Evolutionary conservation across 2,113 vertebrate species (phyloP), one percentile per base, ranked within the genome.

Genomic region (Puntigrus tetrazona): DNA sequence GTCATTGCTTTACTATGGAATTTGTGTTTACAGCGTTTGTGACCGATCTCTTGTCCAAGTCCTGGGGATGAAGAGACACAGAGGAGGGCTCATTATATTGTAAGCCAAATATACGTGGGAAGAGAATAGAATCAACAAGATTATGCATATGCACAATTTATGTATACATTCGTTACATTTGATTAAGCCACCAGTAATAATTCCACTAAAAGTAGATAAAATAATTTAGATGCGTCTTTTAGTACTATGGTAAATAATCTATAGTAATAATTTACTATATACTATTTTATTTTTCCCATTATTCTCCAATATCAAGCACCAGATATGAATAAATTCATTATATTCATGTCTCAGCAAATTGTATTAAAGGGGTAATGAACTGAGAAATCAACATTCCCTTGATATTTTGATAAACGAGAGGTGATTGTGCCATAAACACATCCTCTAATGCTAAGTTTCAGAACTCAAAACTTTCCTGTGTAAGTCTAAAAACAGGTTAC

Each of bases 21-120:
- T 47, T 3, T 16, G 14, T 31, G 52, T 55, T 55, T 55, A n/a
- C 1, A 25, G 1, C 52, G 43, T 76, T 76, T 76, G 31, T 79
- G 52, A 43, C 38, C 43, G 4, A 63, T 45, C 36, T 79, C 47
- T 59, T 59, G 22, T 13, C 52, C 73, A 75, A 75, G 73, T 75
- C 27, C 41, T 74, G 9, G 14, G 36, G 20, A 59, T 78, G 31
- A 59, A 77, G 31, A 77, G 5, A 27, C 14, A 22, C 22, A 75
- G 7, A 50, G 20, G 14, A 43, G 69, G 4, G 6, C n/a, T 57
- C 9, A 7, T 36, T 77, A 34, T 1, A 0, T 36, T 36, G 57
- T 59, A n/a, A 25, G 31, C 31, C 4, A 38, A 78, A 57, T 78
- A 72, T 43, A n/a, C 34, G 31, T 67, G 63, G 16, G 11, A 67